Evolutionary conservation across 2,888 invertebrate genomes (phyloP).

Genomic region (Drosophila colorata): DNA sequence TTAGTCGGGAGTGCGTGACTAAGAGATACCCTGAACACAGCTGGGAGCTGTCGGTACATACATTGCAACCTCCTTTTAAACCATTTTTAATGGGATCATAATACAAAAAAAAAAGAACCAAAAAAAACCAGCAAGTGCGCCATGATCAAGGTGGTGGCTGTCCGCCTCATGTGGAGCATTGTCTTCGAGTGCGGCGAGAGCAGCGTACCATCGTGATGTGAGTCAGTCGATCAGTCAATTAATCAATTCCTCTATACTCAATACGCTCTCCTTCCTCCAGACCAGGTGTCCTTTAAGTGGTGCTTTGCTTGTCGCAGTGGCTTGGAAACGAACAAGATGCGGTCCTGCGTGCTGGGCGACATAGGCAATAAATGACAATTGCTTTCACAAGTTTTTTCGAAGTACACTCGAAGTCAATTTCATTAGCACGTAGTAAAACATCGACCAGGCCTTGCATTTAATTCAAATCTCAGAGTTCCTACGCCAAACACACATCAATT

Average conservation of each 20-base stretch:
- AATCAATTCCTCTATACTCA: not conserved
- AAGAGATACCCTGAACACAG: too few relatives aligned
- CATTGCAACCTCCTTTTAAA: too few relatives aligned
- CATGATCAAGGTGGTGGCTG: conserved; percentile 24
- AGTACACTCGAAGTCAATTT: not conserved
- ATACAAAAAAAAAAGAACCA: too few relatives aligned
- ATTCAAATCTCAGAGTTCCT: conserved; percentile 14
- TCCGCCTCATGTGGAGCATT: conserved; percentile 13
- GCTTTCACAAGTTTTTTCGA: not conserved
- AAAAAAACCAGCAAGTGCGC: not conserved
- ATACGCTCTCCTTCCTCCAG: not conserved
- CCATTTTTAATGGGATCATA: too few relatives aligned
- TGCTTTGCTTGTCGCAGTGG: not conserved
- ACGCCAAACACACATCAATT: conserved; percentile 13
- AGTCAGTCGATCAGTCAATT: not conserved
- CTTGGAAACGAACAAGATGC: not conserved
- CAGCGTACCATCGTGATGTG: not conserved
- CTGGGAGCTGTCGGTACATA: too few relatives aligned
- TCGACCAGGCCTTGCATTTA: conserved; percentile 33
- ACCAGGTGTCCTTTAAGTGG: not conserved
- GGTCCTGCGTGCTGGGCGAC: not conserved
- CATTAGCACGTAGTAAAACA: conserved; percentile 12
- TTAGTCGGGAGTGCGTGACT: too few relatives aligned
- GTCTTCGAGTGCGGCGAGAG: not conserved
- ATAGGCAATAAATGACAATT: not conserved